Percentiles rank a stretch among this genome's conserved stretches.
Conservation (phyloP, 30 jellyfish, hydroid and myxozoan genomes). For the Sanderia malayensis region DNA sequence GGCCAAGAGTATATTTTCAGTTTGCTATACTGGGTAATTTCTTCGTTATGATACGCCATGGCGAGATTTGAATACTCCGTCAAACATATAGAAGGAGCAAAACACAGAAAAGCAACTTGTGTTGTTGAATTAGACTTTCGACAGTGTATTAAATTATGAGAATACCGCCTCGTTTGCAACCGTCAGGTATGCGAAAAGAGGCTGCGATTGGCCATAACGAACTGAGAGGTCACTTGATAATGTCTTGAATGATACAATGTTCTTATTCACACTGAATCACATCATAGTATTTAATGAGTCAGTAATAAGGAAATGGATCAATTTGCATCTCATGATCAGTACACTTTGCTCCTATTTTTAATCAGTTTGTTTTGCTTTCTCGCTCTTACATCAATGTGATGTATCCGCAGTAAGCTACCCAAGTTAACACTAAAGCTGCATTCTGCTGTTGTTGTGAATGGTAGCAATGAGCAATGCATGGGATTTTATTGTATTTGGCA, state of each 20-base stretch:
- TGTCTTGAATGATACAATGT: conserved; percentile 49
- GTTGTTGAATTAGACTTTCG: not conserved
- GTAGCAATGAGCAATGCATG: no score
- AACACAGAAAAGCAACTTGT: not conserved
- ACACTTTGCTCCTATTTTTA: not conserved
- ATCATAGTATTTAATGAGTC: conserved; percentile 14
- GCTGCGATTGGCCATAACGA: conserved; percentile 40
- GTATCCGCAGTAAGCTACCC: no score
- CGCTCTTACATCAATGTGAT: no score
- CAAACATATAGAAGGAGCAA: no score
- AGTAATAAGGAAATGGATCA: conserved; percentile 58
- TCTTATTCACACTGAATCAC: conserved; percentile 23
- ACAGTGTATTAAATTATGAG: conserved; percentile 52
- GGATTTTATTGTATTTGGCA: no score
- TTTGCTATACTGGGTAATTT: no score
- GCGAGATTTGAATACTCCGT: no score
- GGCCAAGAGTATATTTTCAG: no score
- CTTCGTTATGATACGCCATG: no score
- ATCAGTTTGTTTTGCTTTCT: not conserved
- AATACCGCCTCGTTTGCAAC: conserved; percentile 49
- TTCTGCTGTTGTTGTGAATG: no score
- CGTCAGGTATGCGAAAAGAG: conserved; percentile 59
- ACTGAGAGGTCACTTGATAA: conserved; percentile 50
- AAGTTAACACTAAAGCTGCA: no score
- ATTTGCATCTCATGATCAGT: conserved; percentile 65